Percentiles rank a stretch among this genome's conserved stretches.
Evolutionary conservation across 2,888 invertebrate genomes (phyloP).

Genomic region (Camptogramma bilineatum): DNA sequence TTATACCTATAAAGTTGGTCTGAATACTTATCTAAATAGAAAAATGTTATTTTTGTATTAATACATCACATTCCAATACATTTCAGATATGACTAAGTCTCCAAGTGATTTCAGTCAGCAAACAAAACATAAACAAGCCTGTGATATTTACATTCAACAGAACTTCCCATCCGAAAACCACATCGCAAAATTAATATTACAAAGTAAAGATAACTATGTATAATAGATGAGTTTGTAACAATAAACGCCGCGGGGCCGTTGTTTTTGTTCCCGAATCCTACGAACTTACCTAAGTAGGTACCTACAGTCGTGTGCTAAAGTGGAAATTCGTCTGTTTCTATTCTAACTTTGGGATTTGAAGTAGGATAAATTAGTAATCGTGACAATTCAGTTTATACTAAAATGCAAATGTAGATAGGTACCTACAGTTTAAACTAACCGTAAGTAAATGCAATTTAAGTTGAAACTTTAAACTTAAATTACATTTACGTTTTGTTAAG

Average conservation of each 20-base stretch:
- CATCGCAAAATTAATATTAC: constrained; percentile 65
- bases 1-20: too few relatives aligned
- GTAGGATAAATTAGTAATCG: too few relatives aligned
- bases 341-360: background rate
- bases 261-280: constrained; percentile 69
- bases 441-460: too few relatives aligned
- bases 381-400: too few relatives aligned
- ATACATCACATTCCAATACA: too few relatives aligned
- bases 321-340: background rate
- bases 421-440: too few relatives aligned
- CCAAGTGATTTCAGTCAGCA: constrained; percentile 1
- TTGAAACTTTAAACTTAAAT: too few relatives aligned
- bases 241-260: constrained; percentile 66
- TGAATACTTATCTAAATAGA: too few relatives aligned
- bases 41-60: too few relatives aligned
- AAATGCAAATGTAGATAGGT: too few relatives aligned
- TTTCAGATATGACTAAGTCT: too few relatives aligned
- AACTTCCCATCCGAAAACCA: constrained; percentile 54
- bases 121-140: constrained; percentile 35
- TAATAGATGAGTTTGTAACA: constrained; percentile 69
- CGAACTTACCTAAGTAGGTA: constrained; percentile 48
- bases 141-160: constrained; percentile 37
- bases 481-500: too few relatives aligned
- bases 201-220: constrained; percentile 54
- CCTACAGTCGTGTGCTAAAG: constrained; percentile 14